These are phyloP conservation scores for Rhorus exstirpatorius DNA, from an alignment of 2,888 invertebrate species.

Conservation along the genomic window DNA sequence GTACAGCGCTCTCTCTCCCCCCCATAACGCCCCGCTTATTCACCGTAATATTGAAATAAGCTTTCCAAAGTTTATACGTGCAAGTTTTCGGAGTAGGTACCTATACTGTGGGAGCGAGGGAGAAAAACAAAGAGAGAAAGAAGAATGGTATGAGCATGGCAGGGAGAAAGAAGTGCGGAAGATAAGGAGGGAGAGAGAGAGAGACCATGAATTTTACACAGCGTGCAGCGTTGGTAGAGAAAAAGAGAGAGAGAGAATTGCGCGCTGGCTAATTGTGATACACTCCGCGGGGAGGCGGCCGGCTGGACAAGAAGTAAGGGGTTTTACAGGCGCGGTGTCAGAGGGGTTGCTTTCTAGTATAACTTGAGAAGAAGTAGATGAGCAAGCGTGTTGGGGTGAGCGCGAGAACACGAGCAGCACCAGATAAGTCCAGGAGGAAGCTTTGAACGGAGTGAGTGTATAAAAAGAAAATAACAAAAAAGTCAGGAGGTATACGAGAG, in stretches of 20 bases:
- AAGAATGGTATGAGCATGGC: conserved; percentile 64
- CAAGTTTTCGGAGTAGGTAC: conserved; percentile 71
- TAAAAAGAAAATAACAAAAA: conserved; percentile 7
- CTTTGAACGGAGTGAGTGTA: conserved; percentile 29
- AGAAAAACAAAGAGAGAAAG: conserved; percentile 67
- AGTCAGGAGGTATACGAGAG: conserved; percentile 64
- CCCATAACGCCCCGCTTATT: conserved; percentile 73
- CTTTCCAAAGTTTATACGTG: conserved; percentile 77
- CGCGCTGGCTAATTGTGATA: conserved; percentile 84
- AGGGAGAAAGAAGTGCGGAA: conserved; percentile 45
- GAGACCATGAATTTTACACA: conserved; percentile 38
- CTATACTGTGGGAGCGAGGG: conserved; percentile 40
- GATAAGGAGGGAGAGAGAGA: conserved; percentile 40
- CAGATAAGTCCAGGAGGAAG: conserved; percentile 56
- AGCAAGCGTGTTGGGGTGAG: conserved; percentile 61
- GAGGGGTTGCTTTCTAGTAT: conserved; percentile 73
- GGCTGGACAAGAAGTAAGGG: conserved; percentile 70
- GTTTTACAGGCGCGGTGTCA: conserved; percentile 48
- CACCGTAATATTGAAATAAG: conserved; percentile 80
- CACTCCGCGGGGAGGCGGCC: conserved; percentile 83
- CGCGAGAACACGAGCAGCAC: conserved; percentile 73
- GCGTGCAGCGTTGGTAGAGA: conserved; percentile 48
- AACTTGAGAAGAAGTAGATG: conserved; percentile 82
- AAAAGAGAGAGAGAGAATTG: conserved; percentile 47
- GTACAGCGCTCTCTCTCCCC: conserved; percentile 37